Base-by-base conservation (phyloP, 2,113 vertebrate species). In the Connochaetes taurinus region DNA sequence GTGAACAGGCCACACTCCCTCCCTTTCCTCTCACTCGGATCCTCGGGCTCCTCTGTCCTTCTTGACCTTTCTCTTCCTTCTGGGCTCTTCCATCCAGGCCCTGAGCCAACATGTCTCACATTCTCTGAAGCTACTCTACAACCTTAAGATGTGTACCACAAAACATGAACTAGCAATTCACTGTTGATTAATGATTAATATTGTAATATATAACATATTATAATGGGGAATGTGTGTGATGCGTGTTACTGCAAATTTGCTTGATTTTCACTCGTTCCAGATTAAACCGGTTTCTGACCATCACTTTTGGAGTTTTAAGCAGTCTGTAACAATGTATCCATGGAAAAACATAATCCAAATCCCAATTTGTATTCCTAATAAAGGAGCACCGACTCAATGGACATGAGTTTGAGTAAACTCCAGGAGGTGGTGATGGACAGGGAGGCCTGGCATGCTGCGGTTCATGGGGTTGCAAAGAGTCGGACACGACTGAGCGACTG, bases 321-420 rank as follows among this genome's bases (percentile, higher is more conserved):
- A 5, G 50, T 76, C 87, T 83, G 3, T 53, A 88, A 93, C 58
- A 25, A 81, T 3, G 6, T 80, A 78, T 86, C 60, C 50, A 80
- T 23, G 29, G 60, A 67, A 64, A 94, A 97, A 86, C 1, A 25
- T 13, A 53, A 92, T 60, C 52, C n/a, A 52, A 67, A 45, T 55
- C 82, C 67, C 71, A 86, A 62, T 60, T 1, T 58, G 7, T 85
- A 55, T 36, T 82, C 84, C 67, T 78, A 43, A 40, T 1, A 47
- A 52, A 62, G 71, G 5, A 17, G 10, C 60, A 62, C 29, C 14
- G 1, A 62, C 60, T 62, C 14, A 31, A 62, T 7, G 29, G 60
- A 33, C 29, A 33, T 33, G 60, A 62, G 60, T 62, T 15, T 62
- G 60, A 62, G 60, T 62, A 31, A 62, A 62, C 29, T 62, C 60